Percentiles rank a stretch among this genome's conserved stretches.
Conservation (phyloP, 2,888 invertebrate genomes). For the Lycia hirtaria region DNA sequence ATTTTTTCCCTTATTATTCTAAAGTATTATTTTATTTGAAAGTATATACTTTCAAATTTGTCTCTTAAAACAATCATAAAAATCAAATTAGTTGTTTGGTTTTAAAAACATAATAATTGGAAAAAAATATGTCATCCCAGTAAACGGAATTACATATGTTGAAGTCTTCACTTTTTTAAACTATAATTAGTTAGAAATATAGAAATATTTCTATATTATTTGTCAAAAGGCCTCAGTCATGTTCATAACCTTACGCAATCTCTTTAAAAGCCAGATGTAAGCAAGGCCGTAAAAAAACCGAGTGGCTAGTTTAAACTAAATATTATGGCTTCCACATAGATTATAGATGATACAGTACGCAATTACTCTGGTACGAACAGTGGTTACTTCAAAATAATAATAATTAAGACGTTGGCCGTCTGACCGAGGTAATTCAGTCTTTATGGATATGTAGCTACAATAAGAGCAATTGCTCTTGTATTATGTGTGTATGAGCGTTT, state of each 20-base stretch:
- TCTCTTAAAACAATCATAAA: no score
- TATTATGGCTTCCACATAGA: slow-evolving; percentile 59
- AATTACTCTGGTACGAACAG: slow-evolving; percentile 63
- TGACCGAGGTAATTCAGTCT: slow-evolving; percentile 36
- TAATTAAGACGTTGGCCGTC: slow-evolving; percentile 64
- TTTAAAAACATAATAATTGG: no score
- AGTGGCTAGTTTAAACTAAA: slow-evolving; percentile 68
- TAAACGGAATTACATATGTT: no score
- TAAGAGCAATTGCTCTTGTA: slow-evolving; percentile 31
- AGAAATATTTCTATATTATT: slow-evolving; percentile 21
- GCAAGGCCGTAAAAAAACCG: slow-evolving; percentile 63
- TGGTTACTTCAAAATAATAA: slow-evolving; percentile 68
- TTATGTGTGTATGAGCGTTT: slow-evolving; percentile 12
- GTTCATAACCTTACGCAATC: slow-evolving; percentile 55
- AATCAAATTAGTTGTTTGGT: no score
- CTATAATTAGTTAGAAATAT: background rate
- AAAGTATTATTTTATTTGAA: no score
- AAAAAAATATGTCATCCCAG: no score
- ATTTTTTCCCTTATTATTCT: no score
- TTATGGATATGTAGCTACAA: slow-evolving; percentile 31
- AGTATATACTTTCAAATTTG: no score
- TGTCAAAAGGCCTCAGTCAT: slow-evolving; percentile 42
- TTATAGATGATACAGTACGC: slow-evolving; percentile 65
- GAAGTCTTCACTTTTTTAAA: no score
- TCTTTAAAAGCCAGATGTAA: slow-evolving; percentile 55